Base-by-base conservation (phyloP, 1,140 invertebrate species). In the Macrobrachium rosenbergii region DNA sequence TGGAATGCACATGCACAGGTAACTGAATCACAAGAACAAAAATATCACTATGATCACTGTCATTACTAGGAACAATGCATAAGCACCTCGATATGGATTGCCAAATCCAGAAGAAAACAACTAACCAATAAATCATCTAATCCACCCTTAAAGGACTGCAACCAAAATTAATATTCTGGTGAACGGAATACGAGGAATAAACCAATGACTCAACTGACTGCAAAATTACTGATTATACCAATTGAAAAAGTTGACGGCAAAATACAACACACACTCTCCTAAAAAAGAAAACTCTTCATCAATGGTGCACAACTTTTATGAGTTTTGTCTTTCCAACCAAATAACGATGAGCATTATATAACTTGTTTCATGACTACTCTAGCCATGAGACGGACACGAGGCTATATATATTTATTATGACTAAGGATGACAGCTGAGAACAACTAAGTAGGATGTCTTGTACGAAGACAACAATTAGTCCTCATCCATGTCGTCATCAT, bases 1-100 rank as follows among this genome's bases (percentile, higher is more conserved):
- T 81, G 19, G 60, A 62, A 28, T 79, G 5, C 43, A 75, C 58
- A 43, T 81, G 28, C 60, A 21, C 37, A 81, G 67, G n/a, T 12
- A 16, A 72, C 69, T 72, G 69, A 72, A 37, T 23, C 19, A 14
- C 14, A 37, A 72, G 8, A 23, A 72, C 69, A 28, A 72, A 28
- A 72, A n/a, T 77, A 77, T 77, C 17, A 77, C 75, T 77, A 77
- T 14, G 52, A 19, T n/a, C 5, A 77, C 45, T 43, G 23, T 77
- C 45, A 58, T 77, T 52, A 75, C 69, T 77, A 77, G 75, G 75
- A 77, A 77, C 75, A 77, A 77, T 23, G 52, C 52, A 19, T 77
- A 59, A 77, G 75, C 75, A 77, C 75, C 75, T 77, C 59, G 12
- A 59, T 58, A 58, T 45, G 75, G 45, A 19, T 52, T 45, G 52